Conservation (phyloP, 2,113 vertebrate species). For the Cyrtonyx montezumae region DNA sequence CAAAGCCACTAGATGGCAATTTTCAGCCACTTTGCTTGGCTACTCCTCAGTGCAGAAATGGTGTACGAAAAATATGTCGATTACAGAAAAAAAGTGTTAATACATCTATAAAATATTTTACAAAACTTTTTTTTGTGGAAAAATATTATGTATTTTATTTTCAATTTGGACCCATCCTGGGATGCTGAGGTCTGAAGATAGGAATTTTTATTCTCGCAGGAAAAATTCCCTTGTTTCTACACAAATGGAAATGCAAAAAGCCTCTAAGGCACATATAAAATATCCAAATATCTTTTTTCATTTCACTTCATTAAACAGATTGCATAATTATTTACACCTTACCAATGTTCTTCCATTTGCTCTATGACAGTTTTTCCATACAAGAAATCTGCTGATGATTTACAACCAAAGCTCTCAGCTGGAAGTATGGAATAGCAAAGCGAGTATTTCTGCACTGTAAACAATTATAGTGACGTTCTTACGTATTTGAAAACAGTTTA, state of each 20-base stretch:
- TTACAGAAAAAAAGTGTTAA: not conserved
- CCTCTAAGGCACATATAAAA: not conserved
- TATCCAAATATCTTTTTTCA: not conserved
- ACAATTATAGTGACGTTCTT: not conserved
- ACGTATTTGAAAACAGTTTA: not conserved
- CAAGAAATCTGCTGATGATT: not conserved
- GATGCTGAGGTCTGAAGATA: not conserved
- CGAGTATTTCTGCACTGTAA: not conserved
- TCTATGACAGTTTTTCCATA: not conserved
- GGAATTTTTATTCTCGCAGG: not conserved
- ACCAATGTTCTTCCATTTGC: not conserved
- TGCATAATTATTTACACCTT: not conserved
- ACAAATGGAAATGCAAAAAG: not conserved
- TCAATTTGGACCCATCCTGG: not conserved
- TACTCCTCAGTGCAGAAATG: not conserved
- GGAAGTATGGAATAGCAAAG: not conserved
- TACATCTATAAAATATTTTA: not conserved
- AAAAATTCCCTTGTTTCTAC: not conserved
- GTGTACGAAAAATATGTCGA: fast-evolving
- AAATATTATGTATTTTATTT: not conserved
- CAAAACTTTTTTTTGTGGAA: not conserved
- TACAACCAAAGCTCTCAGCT: not conserved
- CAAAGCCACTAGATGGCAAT: constrained; percentile 60
- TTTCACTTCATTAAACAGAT: not conserved
- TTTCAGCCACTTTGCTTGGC: constrained; percentile 33